Evolutionary conservation across 2,888 invertebrate species (phyloP), one percentile per base, ranked within the genome.

Genomic region (Flabesymbios commensalis): DNA sequence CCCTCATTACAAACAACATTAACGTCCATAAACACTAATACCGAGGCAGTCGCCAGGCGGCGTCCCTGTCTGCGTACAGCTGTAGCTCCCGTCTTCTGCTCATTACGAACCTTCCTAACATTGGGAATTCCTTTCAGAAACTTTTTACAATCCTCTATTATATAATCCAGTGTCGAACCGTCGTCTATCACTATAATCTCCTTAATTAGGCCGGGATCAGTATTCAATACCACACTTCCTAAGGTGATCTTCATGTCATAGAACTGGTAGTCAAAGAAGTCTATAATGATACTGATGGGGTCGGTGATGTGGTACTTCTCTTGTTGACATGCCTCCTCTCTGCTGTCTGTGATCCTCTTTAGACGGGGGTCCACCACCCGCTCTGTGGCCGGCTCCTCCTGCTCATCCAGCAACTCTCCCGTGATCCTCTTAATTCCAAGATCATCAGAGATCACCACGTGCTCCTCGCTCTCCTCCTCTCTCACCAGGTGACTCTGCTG

Each of bases 181-280:
- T 72, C 71, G 52, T 71, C 70, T 14, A 71, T 54, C 1, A 71
- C 39, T 32, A 71, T 45, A 28, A 71, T 65, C 53, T 71, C 71
- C n/a, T 47, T 29, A 17, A 71, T 53, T 22, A 63, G 29, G 1
- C 48, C 32, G 19, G 39, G 29, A 17, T 32, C 32, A 17, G 60
- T 65, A 49, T 59, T 26, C 10, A 57, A 39, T 22, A 69, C 39
- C 2, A 71, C 22, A 41, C 68, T 68, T 26, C 61, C 59, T 17
- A 71, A 24, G 3, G 69, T 66, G 24, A 60, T 65, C 61, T 72
- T 71, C 55, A 71, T 19, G 29, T 69, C 68, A 36, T 64, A 64
- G 41, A 71, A 69, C 53, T 66, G 60, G 41, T 69, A 71, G 43
- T 71, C 70, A 41, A 52, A 69, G 62, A 69, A 71, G 45, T 64